phyloP scores from a whole-genome alignment of 1,140 invertebrate species.

The Cyrtorhinus lividipennis region DNA sequence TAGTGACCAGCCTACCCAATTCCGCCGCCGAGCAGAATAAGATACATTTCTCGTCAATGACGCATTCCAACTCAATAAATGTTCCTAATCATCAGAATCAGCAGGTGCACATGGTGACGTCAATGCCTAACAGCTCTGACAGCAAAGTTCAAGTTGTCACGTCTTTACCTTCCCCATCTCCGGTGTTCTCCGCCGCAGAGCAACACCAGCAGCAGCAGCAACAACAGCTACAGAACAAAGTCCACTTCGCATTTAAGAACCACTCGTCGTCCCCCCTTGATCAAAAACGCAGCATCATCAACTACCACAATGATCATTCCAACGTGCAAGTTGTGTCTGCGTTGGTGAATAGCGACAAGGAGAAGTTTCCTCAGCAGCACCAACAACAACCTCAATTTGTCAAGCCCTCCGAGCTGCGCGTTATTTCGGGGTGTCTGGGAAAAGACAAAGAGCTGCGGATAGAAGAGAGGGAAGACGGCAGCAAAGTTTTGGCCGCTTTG shows the following conservation, averaged over 20 bases:
- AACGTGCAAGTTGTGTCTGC: slow-evolving; percentile 13
- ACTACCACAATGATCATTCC: slow-evolving; percentile 10
- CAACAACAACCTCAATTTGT: slow-evolving; percentile 11
- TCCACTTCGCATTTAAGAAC: slow-evolving; percentile 2
- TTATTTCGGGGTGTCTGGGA: slow-evolving; percentile 3
- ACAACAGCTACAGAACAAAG: slow-evolving; percentile 18
- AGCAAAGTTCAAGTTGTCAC: slow-evolving; percentile 8
- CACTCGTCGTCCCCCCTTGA: neutral
- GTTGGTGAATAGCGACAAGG: slow-evolving; percentile 12
- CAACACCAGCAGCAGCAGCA: slow-evolving; percentile 13
- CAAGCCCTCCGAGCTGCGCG: slow-evolving; percentile 6
- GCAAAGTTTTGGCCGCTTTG: slow-evolving; percentile 3
- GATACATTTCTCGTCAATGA: slow-evolving; percentile 14
- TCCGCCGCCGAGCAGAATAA: slow-evolving; percentile 13
- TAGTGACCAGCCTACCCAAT: slow-evolving; percentile 2
- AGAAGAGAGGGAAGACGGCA: slow-evolving; percentile 8
- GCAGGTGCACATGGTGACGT: slow-evolving; percentile 15
- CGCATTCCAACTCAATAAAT: slow-evolving; percentile 8
- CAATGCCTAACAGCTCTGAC: slow-evolving; percentile 3
- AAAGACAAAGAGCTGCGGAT: slow-evolving; percentile 16
- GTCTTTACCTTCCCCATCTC: slow-evolving; percentile 1
- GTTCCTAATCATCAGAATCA: slow-evolving; percentile 15
- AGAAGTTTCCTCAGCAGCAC: neutral
- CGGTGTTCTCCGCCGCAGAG: neutral
- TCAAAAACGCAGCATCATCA: slow-evolving; percentile 6